A percentile compares a stretch with the other conserved stretches of the same genome.
Conservation (phyloP, 2,888 invertebrate genomes). For the Odiellus spinosus region DNA sequence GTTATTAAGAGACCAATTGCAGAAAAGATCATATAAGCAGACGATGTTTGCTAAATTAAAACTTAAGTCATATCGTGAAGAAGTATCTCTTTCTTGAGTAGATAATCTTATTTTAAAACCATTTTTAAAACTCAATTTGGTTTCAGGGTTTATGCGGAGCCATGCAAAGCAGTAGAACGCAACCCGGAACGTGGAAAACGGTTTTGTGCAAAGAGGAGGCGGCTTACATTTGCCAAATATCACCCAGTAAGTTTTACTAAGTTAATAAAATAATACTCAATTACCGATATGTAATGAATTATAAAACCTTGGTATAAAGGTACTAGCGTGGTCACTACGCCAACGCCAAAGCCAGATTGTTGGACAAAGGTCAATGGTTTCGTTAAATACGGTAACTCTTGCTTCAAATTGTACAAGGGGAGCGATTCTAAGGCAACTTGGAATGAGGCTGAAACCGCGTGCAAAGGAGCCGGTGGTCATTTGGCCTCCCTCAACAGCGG, state of each 20-base stretch:
- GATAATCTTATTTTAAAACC: too few relatives aligned
- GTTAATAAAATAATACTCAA: background rate
- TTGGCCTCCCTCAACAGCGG: background rate
- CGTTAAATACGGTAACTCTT: slow-evolving; percentile 5
- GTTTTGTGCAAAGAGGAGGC: background rate
- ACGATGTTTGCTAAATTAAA: too few relatives aligned
- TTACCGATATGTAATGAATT: background rate
- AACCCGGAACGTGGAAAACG: background rate
- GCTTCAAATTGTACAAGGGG: slow-evolving; percentile 9
- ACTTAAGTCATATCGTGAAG: too few relatives aligned
- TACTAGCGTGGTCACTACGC: too few relatives aligned
- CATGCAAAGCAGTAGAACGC: background rate
- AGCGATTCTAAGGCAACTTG: background rate
- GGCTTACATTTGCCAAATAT: background rate
- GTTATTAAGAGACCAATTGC: too few relatives aligned
- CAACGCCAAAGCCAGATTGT: background rate
- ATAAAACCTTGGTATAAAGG: too few relatives aligned
- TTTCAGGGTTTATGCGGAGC: background rate
- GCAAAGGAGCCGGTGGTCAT: slow-evolving; percentile 5
- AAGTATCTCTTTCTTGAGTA: too few relatives aligned
- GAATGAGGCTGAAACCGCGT: slow-evolving; percentile 2
- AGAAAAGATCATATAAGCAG: too few relatives aligned
- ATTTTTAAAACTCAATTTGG: too few relatives aligned
- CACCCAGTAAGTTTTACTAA: background rate
- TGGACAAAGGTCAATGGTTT: slow-evolving; percentile 8